Conservation (phyloP, 2,113 vertebrate genomes). For the Heliornis fulica region DNA sequence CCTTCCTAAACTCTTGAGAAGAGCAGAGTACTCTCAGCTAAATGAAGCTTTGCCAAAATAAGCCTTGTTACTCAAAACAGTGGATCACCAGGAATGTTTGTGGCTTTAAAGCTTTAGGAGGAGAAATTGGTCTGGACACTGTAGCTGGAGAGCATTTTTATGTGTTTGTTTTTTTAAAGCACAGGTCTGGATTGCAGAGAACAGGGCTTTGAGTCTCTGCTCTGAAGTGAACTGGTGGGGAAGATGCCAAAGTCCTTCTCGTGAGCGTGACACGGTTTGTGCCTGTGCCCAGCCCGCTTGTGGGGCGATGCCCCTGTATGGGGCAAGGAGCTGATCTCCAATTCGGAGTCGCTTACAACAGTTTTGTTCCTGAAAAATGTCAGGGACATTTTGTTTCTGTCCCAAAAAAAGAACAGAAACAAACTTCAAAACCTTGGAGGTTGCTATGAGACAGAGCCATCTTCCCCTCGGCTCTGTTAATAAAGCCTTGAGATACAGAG, state of each 20-base stretch:
- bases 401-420: slow-evolving; percentile 35
- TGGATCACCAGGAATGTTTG: neutral
- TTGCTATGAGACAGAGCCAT: slow-evolving; percentile 19
- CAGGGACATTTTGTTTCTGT: slow-evolving; percentile 20
- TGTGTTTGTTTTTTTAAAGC: neutral
- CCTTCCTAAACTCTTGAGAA: neutral
- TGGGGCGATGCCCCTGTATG: neutral
- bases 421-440: slow-evolving; percentile 2
- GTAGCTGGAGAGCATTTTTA: neutral
- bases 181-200: neutral
- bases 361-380: slow-evolving; percentile 25
- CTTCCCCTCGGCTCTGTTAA: neutral
- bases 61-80: neutral
- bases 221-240: neutral
- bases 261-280: neutral
- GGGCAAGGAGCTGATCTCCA: neutral
- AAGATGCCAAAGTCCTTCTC: neutral
- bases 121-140: neutral
- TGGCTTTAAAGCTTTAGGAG: neutral
- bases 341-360: neutral
- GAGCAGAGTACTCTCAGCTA: neutral
- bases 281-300: neutral
- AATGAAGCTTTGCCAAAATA: neutral
- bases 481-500: neutral
- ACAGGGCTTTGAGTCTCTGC: neutral